Evolutionary conservation across 1,140 invertebrate genomes (phyloP).

Genomic region (Pogonomyrmex barbatus): DNA sequence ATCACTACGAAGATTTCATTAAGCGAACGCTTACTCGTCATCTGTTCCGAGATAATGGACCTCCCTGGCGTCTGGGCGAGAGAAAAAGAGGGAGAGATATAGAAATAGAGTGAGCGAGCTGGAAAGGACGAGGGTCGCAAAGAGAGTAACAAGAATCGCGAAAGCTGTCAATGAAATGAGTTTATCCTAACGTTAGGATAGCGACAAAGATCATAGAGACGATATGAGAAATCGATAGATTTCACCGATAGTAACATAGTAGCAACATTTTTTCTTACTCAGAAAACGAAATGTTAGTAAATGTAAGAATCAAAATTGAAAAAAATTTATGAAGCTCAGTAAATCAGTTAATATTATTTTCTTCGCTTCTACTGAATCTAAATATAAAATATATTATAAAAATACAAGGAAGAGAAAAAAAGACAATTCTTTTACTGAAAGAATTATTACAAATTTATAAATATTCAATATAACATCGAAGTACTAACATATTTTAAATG

Average conservation of each 20-base stretch:
- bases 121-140: slow-evolving; percentile 54
- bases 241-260: not conserved
- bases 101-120: slow-evolving; percentile 27
- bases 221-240: slow-evolving; percentile 26
- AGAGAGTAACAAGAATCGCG: slow-evolving; percentile 65
- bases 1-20: slow-evolving; percentile 80
- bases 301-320: not conserved
- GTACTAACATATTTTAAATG: not conserved
- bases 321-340: not conserved
- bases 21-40: slow-evolving; percentile 75
- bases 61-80: slow-evolving; percentile 60
- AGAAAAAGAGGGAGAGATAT: slow-evolving; percentile 68
- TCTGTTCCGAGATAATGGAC: slow-evolving; percentile 76
- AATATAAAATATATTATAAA: slow-evolving; percentile 2
- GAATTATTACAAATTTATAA: not conserved
- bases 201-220: slow-evolving; percentile 48
- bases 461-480: slow-evolving; percentile 14
- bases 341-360: slow-evolving; percentile 1
- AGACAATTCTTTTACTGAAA: not conserved
- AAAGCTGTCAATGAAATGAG: slow-evolving; percentile 67
- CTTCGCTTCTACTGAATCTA: slow-evolving; percentile 1
- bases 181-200: slow-evolving; percentile 59
- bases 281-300: slow-evolving; percentile 4
- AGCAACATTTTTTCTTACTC: not conserved
- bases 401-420: not conserved